Percentiles rank a stretch among this genome's conserved stretches.
phyloP scores from a whole-genome alignment of 1,140 invertebrate genomes.

The Hyles vespertilio region DNA sequence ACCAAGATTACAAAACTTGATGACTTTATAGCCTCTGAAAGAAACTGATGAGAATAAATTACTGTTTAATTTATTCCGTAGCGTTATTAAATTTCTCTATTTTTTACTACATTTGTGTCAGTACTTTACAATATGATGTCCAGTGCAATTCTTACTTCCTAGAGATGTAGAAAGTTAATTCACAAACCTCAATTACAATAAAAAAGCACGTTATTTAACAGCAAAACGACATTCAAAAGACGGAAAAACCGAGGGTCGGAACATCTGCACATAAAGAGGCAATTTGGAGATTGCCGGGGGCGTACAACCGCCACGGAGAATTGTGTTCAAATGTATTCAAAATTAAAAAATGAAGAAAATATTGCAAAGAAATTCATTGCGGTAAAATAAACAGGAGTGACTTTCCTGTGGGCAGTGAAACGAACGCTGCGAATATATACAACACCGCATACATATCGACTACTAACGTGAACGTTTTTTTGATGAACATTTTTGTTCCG shows the following conservation, averaged over 20 bases:
- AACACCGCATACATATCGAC: slow-evolving; percentile 1
- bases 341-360: slow-evolving; percentile 69
- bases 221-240: slow-evolving; percentile 74
- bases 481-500: not conserved
- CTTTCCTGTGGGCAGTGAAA: slow-evolving; percentile 41
- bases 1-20: no score
- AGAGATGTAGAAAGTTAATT: slow-evolving; percentile 30
- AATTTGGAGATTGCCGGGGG: slow-evolving; percentile 75
- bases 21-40: no score
- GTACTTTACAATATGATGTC: no score
- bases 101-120: no score
- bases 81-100: no score
- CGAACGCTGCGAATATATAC: not conserved
- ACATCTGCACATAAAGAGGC: slow-evolving; percentile 75
- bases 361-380: slow-evolving; percentile 71
- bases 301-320: slow-evolving; percentile 64
- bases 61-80: no score
- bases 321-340: slow-evolving; percentile 74
- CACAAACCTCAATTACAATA: slow-evolving; percentile 63
- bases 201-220: slow-evolving; percentile 72
- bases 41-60: no score
- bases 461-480: slow-evolving; percentile 4
- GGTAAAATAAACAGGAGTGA: slow-evolving; percentile 69
- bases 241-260: slow-evolving; percentile 72
- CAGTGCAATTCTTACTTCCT: no score